Evolutionary conservation across 2,113 vertebrate genomes (phyloP), one percentile per base, ranked within the genome.

Genomic region (Leucopsar rothschildi): DNA sequence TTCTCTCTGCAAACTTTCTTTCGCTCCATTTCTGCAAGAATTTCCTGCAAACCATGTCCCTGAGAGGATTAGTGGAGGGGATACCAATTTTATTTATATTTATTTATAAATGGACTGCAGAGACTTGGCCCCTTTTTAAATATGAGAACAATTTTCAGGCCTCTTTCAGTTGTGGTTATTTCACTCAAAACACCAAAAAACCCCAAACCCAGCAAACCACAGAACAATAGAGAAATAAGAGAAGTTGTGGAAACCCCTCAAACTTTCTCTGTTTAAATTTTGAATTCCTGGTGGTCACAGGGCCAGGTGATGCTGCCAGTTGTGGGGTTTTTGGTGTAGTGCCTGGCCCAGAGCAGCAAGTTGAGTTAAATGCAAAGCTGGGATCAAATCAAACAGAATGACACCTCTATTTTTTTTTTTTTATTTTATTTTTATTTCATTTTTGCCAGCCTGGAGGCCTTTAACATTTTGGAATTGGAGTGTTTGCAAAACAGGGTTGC

Each of bases 261-360:
- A 42, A 81, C 78, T 85, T 78, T 57, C 76, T 92, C 66, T 65
- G 59, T 79, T 91, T 79, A 42, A 75, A 52, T 65, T 66, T 47
- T 76, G 49, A 37, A 75, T 68, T 92, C 90, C 76, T 90, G 82
- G 40, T 76, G 56, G 55, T 84, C 59, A 10, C 71, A 21, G 56
- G 66, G 49, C 79, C 92, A 88, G 84, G 87, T 93, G 89, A 93
- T 77, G 82, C 71, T 80, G 87, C 78, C 93, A 76, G 70, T 76
- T 77, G 73, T 65, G 45, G 88, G 76, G 5, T 86, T 50, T 52
- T 71, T 73, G 63, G 44, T 82, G 33, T 55, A 80, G 70, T 60
- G 71, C 65, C 86, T 96, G 81, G 39, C 81, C 69, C 56, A 45
- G 39, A 85, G 87, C 76, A 86, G 37, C 37, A 35, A 50, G 28